These are phyloP conservation scores for Neogobius melanostomus DNA, from an alignment of 2,113 vertebrate genomes.

Conservation along the genomic window DNA sequence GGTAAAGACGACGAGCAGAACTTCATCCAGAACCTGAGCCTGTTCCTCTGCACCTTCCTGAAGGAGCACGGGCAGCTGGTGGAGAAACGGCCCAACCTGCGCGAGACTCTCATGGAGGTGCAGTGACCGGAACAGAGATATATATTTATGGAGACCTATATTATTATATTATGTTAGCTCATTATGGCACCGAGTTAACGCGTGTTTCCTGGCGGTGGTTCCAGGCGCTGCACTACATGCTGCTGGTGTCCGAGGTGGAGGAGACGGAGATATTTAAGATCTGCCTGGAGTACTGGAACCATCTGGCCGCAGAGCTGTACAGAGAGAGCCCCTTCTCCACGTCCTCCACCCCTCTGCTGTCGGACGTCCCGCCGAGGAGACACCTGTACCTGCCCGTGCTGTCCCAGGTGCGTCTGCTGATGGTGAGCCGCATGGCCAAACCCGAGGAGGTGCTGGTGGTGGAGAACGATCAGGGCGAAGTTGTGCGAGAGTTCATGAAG, in stretches of 20 bases:
- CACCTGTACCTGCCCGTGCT: slow-evolving; percentile 92
- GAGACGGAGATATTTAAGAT: slow-evolving; percentile 99
- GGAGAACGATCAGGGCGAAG: slow-evolving; percentile 97
- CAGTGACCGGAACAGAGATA: not conserved
- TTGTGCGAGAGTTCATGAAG: slow-evolving; percentile 97
- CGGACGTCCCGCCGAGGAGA: slow-evolving; percentile 90
- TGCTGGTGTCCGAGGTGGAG: slow-evolving; percentile 95
- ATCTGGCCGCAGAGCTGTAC: slow-evolving; percentile 93
- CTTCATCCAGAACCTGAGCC: slow-evolving; percentile 96
- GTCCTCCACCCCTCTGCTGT: slow-evolving; percentile 88
- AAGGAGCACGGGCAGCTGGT: slow-evolving; percentile 94
- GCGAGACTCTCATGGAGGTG: slow-evolving; percentile 95
- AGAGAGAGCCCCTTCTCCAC: slow-evolving; percentile 94
- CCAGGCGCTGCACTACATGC: slow-evolving; percentile 95
- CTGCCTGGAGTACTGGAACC: slow-evolving; percentile 97
- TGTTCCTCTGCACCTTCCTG: slow-evolving; percentile 96
- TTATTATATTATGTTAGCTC: too few relatives aligned
- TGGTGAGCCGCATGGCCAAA: slow-evolving; percentile 97
- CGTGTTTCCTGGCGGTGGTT: not conserved
- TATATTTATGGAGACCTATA: too few relatives aligned
- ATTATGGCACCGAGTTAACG: too few relatives aligned
- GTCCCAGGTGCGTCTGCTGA: slow-evolving; percentile 93
- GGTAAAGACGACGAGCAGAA: slow-evolving; percentile 98
- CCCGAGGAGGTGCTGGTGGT: slow-evolving; percentile 96
- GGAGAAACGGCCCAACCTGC: slow-evolving; percentile 89